phyloP scores from a whole-genome alignment of 1,140 invertebrate genomes.

The Hylaeus volcanicus region DNA sequence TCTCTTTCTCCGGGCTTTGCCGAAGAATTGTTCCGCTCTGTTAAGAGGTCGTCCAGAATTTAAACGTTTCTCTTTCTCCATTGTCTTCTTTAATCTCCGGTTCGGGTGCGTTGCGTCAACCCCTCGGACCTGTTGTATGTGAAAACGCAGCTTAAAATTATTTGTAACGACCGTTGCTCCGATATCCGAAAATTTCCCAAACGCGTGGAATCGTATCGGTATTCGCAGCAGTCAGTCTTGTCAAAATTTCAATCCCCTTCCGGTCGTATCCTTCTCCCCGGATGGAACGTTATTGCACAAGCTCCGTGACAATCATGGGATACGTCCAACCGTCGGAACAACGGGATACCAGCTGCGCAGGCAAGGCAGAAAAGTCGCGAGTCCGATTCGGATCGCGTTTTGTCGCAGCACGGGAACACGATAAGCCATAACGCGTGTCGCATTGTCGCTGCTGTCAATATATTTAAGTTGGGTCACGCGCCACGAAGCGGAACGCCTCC shows the following conservation, averaged over 20 bases:
- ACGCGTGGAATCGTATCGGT: not conserved
- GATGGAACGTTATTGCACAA: too few species aligned
- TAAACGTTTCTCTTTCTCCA: too few species aligned
- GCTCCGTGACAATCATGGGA: too few species aligned
- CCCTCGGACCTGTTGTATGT: too few species aligned
- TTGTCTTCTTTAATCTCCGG: too few species aligned
- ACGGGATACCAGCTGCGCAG: not conserved
- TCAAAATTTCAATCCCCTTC: not conserved
- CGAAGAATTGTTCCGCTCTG: not conserved
- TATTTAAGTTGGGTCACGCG: conserved; percentile 36
- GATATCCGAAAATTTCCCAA: too few species aligned
- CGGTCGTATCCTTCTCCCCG: not conserved
- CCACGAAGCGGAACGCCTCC: conserved; percentile 6
- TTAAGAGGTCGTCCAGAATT: not conserved
- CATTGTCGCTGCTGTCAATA: not conserved
- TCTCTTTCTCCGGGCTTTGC: not conserved
- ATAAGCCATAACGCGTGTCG: conserved; percentile 18
- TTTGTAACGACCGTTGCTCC: too few species aligned
- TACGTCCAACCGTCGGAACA: not conserved
- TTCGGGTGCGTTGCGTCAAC: too few species aligned
- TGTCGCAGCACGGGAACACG: not conserved
- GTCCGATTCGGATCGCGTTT: conserved; percentile 13
- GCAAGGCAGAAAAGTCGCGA: not conserved
- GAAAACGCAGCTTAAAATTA: too few species aligned
- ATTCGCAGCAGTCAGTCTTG: not conserved